These are phyloP conservation scores for Dasysyrphus tricinctus DNA, from an alignment of 2,888 invertebrate genomes.

Conservation along the genomic window DNA sequence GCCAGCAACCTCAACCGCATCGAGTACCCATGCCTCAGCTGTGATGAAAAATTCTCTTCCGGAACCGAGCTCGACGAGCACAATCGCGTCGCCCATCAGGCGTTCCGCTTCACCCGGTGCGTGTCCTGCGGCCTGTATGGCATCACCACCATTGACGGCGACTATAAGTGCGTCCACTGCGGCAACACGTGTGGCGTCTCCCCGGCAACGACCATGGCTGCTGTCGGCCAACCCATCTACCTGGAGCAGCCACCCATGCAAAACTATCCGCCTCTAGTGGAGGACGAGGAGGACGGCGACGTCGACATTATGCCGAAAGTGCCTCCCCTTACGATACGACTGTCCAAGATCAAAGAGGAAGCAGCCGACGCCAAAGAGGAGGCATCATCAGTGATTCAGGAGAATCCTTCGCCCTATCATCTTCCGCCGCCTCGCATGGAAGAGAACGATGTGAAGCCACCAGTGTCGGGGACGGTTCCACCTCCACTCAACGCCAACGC, in stretches of 20 bases:
- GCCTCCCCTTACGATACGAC: constrained; percentile 81
- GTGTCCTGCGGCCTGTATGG: constrained; percentile 81
- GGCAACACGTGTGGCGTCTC: constrained; percentile 79
- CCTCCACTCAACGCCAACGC: constrained; percentile 64
- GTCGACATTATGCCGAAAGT: constrained; percentile 77
- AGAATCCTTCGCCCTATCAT: constrained; percentile 61
- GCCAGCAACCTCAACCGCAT: constrained; percentile 76
- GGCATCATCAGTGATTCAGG: constrained; percentile 75
- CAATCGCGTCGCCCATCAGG: constrained; percentile 81
- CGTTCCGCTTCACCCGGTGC: constrained; percentile 81
- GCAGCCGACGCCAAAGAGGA: constrained; percentile 82
- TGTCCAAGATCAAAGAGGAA: constrained; percentile 80
- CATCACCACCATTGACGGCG: constrained; percentile 80
- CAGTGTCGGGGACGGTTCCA: constrained; percentile 75
- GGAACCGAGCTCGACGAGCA: constrained; percentile 81
- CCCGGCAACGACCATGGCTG: constrained; percentile 78
- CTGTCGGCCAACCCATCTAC: constrained; percentile 78
- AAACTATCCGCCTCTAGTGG: constrained; percentile 54
- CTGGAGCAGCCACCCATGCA: constrained; percentile 79
- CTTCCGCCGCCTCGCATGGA: constrained; percentile 43
- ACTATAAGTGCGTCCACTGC: constrained; percentile 82
- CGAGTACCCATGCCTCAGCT: constrained; percentile 81
- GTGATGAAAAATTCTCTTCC: constrained; percentile 81
- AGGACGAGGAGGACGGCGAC: constrained; percentile 58
- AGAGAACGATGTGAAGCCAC: constrained; percentile 74